Base-by-base conservation (phyloP, 1,140 invertebrate species). In the Lordiphosa stackelbergi region DNA sequence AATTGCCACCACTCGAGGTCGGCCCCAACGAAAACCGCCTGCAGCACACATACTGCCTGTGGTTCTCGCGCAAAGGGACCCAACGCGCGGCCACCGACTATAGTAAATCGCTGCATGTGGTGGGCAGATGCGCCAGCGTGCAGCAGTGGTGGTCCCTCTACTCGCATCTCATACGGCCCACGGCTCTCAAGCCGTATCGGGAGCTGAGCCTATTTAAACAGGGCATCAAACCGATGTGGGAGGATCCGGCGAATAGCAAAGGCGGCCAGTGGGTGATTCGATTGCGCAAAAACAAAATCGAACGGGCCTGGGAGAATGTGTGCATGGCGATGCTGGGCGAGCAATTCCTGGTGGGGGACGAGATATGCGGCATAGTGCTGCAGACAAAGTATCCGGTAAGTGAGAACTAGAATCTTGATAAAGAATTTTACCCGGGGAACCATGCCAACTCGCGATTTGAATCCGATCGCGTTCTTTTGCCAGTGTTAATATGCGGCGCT, bases 211-310 rank as follows among this genome's bases (percentile, higher is more conserved):
- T 99, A 22, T 99, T 99, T 88, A 99, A 99, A 91, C 93, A 97
- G 79, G 98, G 98, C 61, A 98, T 99, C 64, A 96, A 97, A 89
- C 98, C 98, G 24, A 98, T 99, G 95, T 99, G 97, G 97, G 97
- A 99, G 89, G 97, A 99, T 89, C 92, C 93, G 62, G 95, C 96
- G 22, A 99, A 99, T 90, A 93, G 94, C 84, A 94, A 94, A 89
- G 97, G 98, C 40, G 98, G 98, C 11, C 98, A 98, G 90, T 99
- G 97, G 97, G 96, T 98, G 70, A 88, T 99, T 45, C 90, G 97
- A 59, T 90, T 99, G 83, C 93, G 95, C 78, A 99, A 99, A 91
- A 96, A 97, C 56, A 91, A 99, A 86, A 96, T 97, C 16, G 96
- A 96, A 35, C 91, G 97, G 43, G 98, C 97, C 86, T 99, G 98